Conservation (phyloP, 2,113 vertebrate genomes). For the Hystrix brachyura region DNA sequence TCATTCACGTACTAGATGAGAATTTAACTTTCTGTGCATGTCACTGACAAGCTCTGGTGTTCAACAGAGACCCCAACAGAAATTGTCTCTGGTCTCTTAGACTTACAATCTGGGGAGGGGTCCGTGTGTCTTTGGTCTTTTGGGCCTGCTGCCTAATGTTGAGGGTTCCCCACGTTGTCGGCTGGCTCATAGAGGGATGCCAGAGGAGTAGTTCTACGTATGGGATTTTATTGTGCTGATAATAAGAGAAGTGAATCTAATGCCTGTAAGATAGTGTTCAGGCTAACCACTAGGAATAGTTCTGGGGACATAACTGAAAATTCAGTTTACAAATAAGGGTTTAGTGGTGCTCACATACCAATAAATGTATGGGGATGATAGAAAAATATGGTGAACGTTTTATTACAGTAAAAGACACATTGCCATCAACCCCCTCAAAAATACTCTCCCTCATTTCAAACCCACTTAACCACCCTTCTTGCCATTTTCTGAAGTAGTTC, state of each 20-base stretch:
- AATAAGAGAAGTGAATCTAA: neutral
- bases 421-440: too few relatives aligned
- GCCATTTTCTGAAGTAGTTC: too few relatives aligned
- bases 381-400: too few relatives aligned
- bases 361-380: neutral
- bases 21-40: neutral
- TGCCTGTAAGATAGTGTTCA: neutral
- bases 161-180: neutral
- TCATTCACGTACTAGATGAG: neutral
- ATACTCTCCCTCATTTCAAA: too few relatives aligned
- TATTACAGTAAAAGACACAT: too few relatives aligned
- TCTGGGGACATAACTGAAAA: conserved; percentile 16
- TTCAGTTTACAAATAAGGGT: neutral
- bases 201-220: neutral
- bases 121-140: neutral
- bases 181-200: neutral
- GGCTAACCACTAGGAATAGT: neutral
- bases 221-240: neutral
- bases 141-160: neutral
- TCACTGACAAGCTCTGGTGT: neutral
- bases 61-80: neutral
- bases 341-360: neutral
- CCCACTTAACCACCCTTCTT: too few relatives aligned
- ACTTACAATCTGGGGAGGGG: neutral
- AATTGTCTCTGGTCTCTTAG: neutral